Evolutionary conservation across 1,140 invertebrate genomes (phyloP).

Genomic region (Colletes latitarsis): DNA sequence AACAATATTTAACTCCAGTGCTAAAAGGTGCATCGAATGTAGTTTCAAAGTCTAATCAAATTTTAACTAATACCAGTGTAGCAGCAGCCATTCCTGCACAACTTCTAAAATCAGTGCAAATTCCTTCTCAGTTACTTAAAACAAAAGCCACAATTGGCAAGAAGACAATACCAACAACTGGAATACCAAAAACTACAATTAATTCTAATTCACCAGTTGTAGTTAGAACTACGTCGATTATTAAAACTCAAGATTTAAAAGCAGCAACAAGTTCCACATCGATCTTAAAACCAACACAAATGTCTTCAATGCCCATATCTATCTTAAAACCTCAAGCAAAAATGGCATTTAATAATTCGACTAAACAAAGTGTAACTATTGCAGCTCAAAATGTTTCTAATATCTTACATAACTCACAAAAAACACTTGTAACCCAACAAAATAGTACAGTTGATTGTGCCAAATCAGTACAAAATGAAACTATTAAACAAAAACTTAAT

Average conservation of each 20-base stretch:
- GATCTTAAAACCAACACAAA: conserved; percentile 57
- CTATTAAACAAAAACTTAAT: conserved; percentile 57
- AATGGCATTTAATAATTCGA: conserved; percentile 45
- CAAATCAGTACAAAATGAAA: conserved; percentile 57
- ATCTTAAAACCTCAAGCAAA: conserved; percentile 74
- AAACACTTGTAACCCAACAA: conserved; percentile 33
- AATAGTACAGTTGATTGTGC: conserved; percentile 41
- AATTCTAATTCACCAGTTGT: conserved; percentile 65
- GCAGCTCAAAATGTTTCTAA: conserved; percentile 35
- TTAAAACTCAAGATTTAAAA: conserved; percentile 66
- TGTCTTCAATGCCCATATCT: conserved; percentile 67
- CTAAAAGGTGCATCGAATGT: conserved; percentile 53
- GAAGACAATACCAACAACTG: conserved; percentile 35
- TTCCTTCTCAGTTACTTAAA: conserved; percentile 68
- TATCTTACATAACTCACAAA: conserved; percentile 30
- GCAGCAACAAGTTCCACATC: conserved; percentile 53
- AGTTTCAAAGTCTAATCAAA: conserved; percentile 54
- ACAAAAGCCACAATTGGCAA: conserved; percentile 47
- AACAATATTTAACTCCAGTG: conserved; percentile 66
- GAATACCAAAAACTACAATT: conserved; percentile 52
- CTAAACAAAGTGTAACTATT: conserved; percentile 45
- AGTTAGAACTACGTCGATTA: conserved; percentile 63
- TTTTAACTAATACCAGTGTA: conserved; percentile 55
- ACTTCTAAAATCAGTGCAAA: conserved; percentile 69
- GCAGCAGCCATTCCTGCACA: conserved; percentile 44